Base-by-base conservation (phyloP, 92 coral and sea anemone genomes). In the Umimayanthus chanpuru region DNA sequence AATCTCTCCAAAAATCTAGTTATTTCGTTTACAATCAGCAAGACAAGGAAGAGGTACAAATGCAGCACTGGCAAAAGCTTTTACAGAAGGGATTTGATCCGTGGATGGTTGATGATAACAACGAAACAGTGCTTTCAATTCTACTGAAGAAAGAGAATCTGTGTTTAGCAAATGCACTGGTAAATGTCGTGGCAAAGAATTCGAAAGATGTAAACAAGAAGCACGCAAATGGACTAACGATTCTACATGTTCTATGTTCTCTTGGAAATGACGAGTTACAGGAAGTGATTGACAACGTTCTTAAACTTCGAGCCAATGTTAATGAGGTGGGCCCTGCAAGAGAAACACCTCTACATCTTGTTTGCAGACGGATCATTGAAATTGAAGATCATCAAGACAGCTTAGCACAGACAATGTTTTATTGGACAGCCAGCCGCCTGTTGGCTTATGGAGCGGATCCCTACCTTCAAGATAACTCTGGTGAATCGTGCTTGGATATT, bases 151-250 rank as follows among this genome's bases (percentile, higher is more conserved):
- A 41, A 30, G 44, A 68, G 18, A 68, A 41, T 26, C 23, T 15
- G 30, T 5, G 26, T 41, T 68, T 82, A n/a, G 86, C 86, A 47
- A 41, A 67, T 25, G 30, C 86, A n/a, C 50, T 68, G 64, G 32
- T 82, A 43, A 50, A 44, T 23, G 38, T 41, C 29, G 20, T 82
- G 5, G 21, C 73, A 67, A 82, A 67, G 58, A 26, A 43, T 25
- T 68, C 39, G 26, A 43, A 82, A 68, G 41, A 67, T 43, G 65
- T 82, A 28, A 82, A 82, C 43, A 82, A 82, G 86, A 82, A 82
- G 65, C 86, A 82, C 86, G 66, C 77, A 25, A 82, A 82, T 82
- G 86, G 86, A 82, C 86, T 68, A 25, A 82, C 86, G 39, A 68
- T 82, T 82, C 77, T 82, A 14, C 86, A 82, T 44, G 44, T 68